These are phyloP conservation scores for Eretmochelys imbricata DNA, from an alignment of 2,113 vertebrate species.

Conservation along the genomic window DNA sequence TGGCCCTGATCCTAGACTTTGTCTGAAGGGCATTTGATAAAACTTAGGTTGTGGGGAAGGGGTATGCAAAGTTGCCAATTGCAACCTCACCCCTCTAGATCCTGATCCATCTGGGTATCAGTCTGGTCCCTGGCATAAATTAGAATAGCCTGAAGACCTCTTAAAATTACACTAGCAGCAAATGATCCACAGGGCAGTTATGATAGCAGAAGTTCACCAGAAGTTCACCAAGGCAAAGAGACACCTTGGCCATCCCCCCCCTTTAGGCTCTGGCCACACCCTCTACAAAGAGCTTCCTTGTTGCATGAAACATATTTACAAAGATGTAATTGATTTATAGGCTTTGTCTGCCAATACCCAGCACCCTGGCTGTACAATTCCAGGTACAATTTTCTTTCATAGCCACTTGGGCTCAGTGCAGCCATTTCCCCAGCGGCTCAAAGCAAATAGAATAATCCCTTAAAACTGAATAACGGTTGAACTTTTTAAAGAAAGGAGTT, in stretches of 20 bases:
- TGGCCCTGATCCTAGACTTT: not conserved
- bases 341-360: not conserved
- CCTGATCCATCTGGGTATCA: not conserved
- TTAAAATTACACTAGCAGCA: not conserved
- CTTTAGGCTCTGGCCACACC: not conserved
- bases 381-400: not conserved
- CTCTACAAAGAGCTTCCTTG: accelerated
- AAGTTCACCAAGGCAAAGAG: not conserved
- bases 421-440: not conserved
- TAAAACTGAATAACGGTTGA: not conserved
- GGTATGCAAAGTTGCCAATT: not conserved
- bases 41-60: not conserved
- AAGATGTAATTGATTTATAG: not conserved
- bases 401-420: not conserved
- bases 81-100: not conserved
- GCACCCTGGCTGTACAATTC: not conserved
- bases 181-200: not conserved
- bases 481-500: not conserved
- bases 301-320: not conserved
- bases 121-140: not conserved
- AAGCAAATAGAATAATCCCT: not conserved
- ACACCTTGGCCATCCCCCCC: accelerated
- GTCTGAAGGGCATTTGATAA: not conserved
- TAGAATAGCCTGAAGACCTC: not conserved
- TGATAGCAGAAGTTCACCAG: not conserved